Evolutionary conservation across 1,140 invertebrate genomes (phyloP).

Genomic region (Rhizoglyphus robini): DNA sequence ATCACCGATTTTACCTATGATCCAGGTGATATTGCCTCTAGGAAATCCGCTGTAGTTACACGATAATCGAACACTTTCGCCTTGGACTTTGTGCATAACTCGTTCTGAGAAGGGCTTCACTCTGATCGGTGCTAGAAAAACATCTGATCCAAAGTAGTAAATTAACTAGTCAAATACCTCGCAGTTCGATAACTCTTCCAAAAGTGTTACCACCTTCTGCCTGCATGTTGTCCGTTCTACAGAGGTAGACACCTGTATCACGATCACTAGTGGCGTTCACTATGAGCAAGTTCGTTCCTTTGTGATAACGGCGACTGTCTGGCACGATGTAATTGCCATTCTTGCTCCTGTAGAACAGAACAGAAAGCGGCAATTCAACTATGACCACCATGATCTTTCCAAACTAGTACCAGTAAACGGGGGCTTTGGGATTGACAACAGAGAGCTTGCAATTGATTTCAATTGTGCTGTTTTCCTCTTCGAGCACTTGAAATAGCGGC

Average conservation of each 20-base stretch:
- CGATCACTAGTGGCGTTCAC: slow-evolving; percentile 21
- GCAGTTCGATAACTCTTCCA: slow-evolving; percentile 22
- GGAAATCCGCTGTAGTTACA: slow-evolving; percentile 23
- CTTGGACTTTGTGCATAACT: slow-evolving; percentile 7
- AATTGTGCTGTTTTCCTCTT: slow-evolving; percentile 15
- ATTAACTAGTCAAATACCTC: slow-evolving; percentile 19
- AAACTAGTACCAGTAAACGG: slow-evolving; percentile 20
- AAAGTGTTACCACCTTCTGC: not conserved
- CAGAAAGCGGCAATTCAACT: not conserved
- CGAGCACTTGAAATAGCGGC: not conserved
- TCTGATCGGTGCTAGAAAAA: slow-evolving; percentile 12
- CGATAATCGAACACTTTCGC: not conserved
- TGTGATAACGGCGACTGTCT: slow-evolving; percentile 4
- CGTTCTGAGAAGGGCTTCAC: slow-evolving; percentile 9
- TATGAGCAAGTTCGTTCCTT: slow-evolving; percentile 13
- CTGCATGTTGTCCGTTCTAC: slow-evolving; percentile 5
- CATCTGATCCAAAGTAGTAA: not conserved
- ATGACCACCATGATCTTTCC: not conserved
- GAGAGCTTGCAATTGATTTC: slow-evolving; percentile 16
- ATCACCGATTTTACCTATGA: slow-evolving; percentile 19
- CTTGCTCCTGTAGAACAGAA: slow-evolving; percentile 21
- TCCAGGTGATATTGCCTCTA: slow-evolving; percentile 21
- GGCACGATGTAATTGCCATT: slow-evolving; percentile 10
- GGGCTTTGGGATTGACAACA: not conserved
- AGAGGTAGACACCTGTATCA: slow-evolving; percentile 23